Conservation (phyloP, 1,140 invertebrate species). For the Parapsyche elsis region DNA sequence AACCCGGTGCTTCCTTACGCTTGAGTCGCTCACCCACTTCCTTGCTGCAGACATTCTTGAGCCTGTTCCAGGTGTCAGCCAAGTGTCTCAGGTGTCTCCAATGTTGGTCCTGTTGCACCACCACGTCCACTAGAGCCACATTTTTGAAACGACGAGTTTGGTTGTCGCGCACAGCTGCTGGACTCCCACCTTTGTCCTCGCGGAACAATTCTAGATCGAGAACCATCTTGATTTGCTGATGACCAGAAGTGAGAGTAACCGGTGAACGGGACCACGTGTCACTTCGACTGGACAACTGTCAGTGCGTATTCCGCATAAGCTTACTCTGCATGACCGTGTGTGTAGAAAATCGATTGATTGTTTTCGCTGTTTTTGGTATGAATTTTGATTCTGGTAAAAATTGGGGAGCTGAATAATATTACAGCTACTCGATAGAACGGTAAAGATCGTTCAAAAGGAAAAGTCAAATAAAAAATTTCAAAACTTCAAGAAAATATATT, state of each 20-base stretch:
- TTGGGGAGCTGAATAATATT: no score
- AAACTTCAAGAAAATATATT: no score
- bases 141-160: slow-evolving; percentile 95
- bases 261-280: neutral
- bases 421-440: no score
- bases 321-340: neutral
- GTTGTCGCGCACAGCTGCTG: slow-evolving; percentile 90
- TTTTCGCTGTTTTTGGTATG: no score
- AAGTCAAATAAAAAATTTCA: no score
- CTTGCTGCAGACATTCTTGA: slow-evolving; percentile 97
- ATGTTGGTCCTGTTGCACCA: slow-evolving; percentile 87
- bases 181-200: slow-evolving; percentile 93
- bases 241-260: neutral
- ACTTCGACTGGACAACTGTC: neutral
- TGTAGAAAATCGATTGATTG: no score
- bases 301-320: neutral
- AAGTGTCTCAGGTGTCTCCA: slow-evolving; percentile 93
- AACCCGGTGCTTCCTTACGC: slow-evolving; percentile 84
- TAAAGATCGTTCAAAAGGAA: no score
- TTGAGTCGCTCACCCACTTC: slow-evolving; percentile 99
- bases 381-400: no score
- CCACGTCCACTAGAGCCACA: slow-evolving; percentile 89
- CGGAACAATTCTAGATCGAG: slow-evolving; percentile 98
- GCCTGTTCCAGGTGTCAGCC: slow-evolving; percentile 93
- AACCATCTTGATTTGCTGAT: slow-evolving; percentile 78